phyloP scores from a whole-genome alignment of 2,888 invertebrate genomes.

The Troides helena region DNA sequence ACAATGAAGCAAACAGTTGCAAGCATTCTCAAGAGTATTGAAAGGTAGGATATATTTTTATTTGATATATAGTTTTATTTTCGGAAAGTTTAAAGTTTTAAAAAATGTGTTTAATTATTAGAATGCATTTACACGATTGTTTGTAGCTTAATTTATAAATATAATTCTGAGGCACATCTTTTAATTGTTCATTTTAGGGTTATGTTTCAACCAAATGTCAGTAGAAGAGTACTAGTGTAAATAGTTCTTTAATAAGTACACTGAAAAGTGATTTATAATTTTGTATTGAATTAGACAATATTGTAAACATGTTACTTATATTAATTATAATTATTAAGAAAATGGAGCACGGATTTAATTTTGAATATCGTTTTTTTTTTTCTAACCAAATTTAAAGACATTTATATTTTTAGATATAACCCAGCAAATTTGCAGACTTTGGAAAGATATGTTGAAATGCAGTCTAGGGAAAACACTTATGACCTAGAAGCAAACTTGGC shows the following conservation, averaged over 20 bases:
- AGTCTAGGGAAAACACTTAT: slow-evolving; percentile 95
- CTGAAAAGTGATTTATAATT: too few relatives aligned
- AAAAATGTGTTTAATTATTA: neutral
- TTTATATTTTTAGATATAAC: slow-evolving; percentile 87
- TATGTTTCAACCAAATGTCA: neutral
- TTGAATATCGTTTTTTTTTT: too few relatives aligned
- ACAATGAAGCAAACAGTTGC: slow-evolving; percentile 93
- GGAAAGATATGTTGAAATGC: slow-evolving; percentile 95
- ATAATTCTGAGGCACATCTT: neutral
- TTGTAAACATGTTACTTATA: too few relatives aligned
- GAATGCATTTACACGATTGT: neutral
- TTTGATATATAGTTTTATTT: too few relatives aligned
- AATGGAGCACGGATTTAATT: too few relatives aligned
- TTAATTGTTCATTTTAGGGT: neutral
- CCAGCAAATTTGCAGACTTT: slow-evolving; percentile 95
- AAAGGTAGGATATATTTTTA: slow-evolving; percentile 86
- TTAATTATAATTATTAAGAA: too few relatives aligned
- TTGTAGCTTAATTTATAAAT: neutral
- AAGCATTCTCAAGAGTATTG: slow-evolving; percentile 93
- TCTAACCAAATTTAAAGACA: too few relatives aligned
- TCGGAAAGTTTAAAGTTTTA: neutral
- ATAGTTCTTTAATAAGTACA: neutral
- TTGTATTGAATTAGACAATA: too few relatives aligned
- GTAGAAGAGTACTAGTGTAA: neutral
- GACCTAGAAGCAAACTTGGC: slow-evolving; percentile 98